Conservation (phyloP, 2,113 vertebrate species). For the Pygathrix nemaeus region DNA sequence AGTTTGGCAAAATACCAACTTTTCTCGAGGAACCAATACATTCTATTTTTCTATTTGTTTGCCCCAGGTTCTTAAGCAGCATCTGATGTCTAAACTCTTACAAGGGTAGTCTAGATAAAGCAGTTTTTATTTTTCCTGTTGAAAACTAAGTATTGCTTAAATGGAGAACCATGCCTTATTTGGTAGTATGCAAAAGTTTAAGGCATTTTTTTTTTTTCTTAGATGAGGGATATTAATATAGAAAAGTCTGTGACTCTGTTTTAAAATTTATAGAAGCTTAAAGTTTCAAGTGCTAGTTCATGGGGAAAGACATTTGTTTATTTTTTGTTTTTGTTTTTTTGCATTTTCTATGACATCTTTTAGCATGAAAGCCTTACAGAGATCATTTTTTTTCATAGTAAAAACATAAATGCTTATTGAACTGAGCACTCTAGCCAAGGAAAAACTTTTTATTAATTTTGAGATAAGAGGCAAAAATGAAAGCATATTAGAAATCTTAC, state of each 20-base stretch:
- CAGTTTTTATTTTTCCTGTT: background rate
- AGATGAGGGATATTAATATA: background rate
- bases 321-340: background rate
- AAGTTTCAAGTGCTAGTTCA: background rate
- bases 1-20: background rate
- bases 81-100: background rate
- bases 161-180: background rate
- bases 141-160: background rate
- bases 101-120: background rate
- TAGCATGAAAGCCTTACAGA: background rate
- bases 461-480: background rate
- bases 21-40: background rate
- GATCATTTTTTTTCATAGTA: background rate
- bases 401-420: background rate
- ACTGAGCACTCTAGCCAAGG: background rate
- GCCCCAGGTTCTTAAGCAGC: background rate
- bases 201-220: background rate
- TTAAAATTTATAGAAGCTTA: conserved; percentile 11
- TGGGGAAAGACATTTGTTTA: background rate
- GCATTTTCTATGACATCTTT: background rate
- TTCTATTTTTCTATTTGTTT: background rate
- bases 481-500: background rate
- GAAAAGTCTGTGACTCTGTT: background rate
- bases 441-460: background rate
- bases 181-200: background rate